Percentiles rank a stretch among this genome's conserved stretches.
Evolutionary conservation across 1,140 invertebrate genomes (phyloP).

Genomic region (Diabrotica virgifera): DNA sequence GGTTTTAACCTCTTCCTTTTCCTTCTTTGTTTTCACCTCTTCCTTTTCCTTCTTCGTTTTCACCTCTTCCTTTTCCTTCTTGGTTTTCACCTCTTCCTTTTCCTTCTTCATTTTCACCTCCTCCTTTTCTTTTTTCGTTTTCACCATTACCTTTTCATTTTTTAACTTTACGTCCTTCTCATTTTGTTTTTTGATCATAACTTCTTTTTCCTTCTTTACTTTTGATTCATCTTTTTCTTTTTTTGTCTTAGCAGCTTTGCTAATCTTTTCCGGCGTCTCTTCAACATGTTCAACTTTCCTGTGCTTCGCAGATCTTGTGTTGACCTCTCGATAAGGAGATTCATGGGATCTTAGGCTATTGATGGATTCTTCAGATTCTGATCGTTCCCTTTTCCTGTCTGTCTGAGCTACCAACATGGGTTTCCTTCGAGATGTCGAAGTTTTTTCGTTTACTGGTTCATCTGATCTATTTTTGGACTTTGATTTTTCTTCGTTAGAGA

Average conservation of each 20-base stretch:
- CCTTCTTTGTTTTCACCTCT: constrained; percentile 9
- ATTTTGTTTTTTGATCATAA: constrained; percentile 27
- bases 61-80: constrained; percentile 27
- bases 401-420: constrained; percentile 35
- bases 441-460: constrained; percentile 14
- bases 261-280: constrained; percentile 4
- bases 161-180: constrained; percentile 8
- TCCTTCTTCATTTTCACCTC: constrained; percentile 29
- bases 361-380: constrained; percentile 33
- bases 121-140: constrained; percentile 31
- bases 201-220: constrained; percentile 41
- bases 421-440: constrained; percentile 30
- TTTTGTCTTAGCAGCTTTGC: constrained; percentile 40
- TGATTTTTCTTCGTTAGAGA: constrained; percentile 47
- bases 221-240: constrained; percentile 38
- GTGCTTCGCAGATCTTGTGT: constrained; percentile 16
- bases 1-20: constrained; percentile 25
- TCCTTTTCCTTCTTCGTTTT: constrained; percentile 27
- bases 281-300: constrained; percentile 16
- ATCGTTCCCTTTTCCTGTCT: constrained; percentile 35
- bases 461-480: constrained; percentile 28
- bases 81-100: constrained; percentile 25
- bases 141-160: constrained; percentile 12
- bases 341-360: constrained; percentile 29
- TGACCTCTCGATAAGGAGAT: constrained; percentile 16